These are phyloP conservation scores for Lithophane semibrunnea DNA, from an alignment of 2,888 invertebrate genomes.

Conservation along the genomic window DNA sequence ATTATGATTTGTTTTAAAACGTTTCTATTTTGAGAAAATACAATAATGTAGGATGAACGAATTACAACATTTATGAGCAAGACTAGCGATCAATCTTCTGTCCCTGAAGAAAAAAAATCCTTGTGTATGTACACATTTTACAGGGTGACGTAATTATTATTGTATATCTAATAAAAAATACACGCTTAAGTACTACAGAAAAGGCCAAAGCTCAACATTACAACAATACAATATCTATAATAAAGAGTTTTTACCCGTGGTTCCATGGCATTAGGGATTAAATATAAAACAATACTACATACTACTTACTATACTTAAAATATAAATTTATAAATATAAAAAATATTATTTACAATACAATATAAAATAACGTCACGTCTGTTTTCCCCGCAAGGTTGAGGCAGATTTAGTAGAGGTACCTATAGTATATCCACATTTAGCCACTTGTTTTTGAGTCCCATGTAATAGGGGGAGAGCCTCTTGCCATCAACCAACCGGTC, in stretches of 20 bases:
- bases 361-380: background rate
- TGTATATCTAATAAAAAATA: background rate
- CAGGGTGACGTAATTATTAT: background rate
- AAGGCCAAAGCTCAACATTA: no score
- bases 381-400: background rate
- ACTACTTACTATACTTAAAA: no score
- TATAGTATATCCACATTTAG: background rate
- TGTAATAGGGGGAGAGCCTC: no score
- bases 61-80: conserved; percentile 14
- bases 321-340: no score
- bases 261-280: no score
- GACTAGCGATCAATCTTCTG: conserved; percentile 15
- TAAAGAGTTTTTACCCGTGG: no score
- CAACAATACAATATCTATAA: no score
- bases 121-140: background rate
- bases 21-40: conserved; percentile 4
- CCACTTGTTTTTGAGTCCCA: background rate
- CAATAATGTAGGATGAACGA: background rate
- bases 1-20: conserved; percentile 25
- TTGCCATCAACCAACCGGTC: no score
- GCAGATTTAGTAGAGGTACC: no score
- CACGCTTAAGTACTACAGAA: no score
- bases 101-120: background rate
- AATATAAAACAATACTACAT: no score
- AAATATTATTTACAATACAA: background rate